Percentiles rank a stretch among this genome's conserved stretches.
Evolutionary conservation across 2,888 invertebrate species (phyloP).

Genomic region (Stenotaenia linearis): DNA sequence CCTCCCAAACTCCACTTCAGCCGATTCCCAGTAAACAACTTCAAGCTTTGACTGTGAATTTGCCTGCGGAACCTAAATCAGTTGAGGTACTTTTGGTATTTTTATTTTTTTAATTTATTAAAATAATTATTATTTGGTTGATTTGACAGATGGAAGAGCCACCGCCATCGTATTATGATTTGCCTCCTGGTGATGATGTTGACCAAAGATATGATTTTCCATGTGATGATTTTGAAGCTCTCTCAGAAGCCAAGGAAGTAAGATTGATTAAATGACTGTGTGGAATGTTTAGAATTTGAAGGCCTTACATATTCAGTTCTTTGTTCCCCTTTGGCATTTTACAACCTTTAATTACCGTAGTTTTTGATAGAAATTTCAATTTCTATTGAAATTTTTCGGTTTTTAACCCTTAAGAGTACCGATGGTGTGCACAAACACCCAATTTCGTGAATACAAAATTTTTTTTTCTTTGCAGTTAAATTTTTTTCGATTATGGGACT

Average conservation of each 20-base stretch:
- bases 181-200: not conserved
- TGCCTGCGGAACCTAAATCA: not conserved
- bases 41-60: not conserved
- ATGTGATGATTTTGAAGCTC: not conserved
- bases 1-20: not conserved
- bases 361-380: too few species aligned
- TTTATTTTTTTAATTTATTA: constrained; percentile 37
- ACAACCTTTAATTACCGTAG: too few species aligned
- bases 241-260: not conserved
- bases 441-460: too few species aligned
- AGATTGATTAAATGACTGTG: not conserved
- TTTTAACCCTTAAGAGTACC: too few species aligned
- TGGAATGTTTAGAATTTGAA: too few species aligned
- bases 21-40: not conserved
- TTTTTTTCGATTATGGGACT: too few species aligned
- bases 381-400: too few species aligned
- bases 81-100: not conserved
- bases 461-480: too few species aligned
- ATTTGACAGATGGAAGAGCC: constrained; percentile 19
- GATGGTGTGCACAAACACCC: too few species aligned
- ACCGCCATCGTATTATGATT: not conserved
- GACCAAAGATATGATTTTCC: constrained; percentile 17
- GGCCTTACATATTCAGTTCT: too few species aligned
- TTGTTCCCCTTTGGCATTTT: too few species aligned
- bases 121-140: too few species aligned